A percentile compares a stretch with the other conserved stretches of the same genome.
Evolutionary conservation across 2,113 vertebrate species (phyloP).

Genomic region (Etheostoma cragini): DNA sequence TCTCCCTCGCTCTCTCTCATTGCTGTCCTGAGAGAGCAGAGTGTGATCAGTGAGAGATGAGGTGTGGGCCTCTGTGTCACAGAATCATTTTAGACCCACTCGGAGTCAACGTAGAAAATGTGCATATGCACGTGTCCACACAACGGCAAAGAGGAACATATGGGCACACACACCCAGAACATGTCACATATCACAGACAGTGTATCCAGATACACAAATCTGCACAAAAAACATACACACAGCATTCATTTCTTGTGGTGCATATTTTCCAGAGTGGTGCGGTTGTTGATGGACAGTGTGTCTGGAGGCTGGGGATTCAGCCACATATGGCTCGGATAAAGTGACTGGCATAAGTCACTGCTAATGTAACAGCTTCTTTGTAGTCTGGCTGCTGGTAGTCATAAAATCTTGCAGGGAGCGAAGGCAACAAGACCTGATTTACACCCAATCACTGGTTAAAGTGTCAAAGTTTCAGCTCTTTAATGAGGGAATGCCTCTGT

Average conservation of each 20-base stretch:
- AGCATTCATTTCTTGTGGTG: background rate
- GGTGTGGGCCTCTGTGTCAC: constrained; percentile 51
- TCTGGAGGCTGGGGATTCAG: background rate
- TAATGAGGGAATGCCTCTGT: constrained; percentile 34
- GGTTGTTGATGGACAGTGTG: constrained; percentile 3
- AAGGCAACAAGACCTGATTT: constrained; percentile 53
- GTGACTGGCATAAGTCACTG: constrained; percentile 48
- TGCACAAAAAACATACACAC: background rate
- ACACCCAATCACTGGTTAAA: constrained; percentile 33
- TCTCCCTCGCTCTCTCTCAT: constrained; percentile 13
- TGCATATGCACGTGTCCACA: constrained; percentile 8
- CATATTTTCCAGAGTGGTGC: background rate
- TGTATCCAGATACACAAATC: background rate
- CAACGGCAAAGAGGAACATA: background rate
- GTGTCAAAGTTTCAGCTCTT: constrained; percentile 32
- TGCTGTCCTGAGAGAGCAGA: constrained; percentile 27
- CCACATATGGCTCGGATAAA: constrained; percentile 68
- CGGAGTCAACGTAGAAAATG: constrained; percentile 42
- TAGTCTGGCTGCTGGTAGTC: constrained; percentile 45
- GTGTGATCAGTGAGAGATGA: constrained; percentile 59
- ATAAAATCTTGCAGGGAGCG: constrained; percentile 57
- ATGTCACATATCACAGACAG: background rate
- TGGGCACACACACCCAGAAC: background rate
- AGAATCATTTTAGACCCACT: constrained; percentile 50
- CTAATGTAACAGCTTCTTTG: constrained; percentile 64